These are phyloP conservation scores for Zingel zingel DNA, from an alignment of 2,113 vertebrate genomes.

Conservation along the genomic window DNA sequence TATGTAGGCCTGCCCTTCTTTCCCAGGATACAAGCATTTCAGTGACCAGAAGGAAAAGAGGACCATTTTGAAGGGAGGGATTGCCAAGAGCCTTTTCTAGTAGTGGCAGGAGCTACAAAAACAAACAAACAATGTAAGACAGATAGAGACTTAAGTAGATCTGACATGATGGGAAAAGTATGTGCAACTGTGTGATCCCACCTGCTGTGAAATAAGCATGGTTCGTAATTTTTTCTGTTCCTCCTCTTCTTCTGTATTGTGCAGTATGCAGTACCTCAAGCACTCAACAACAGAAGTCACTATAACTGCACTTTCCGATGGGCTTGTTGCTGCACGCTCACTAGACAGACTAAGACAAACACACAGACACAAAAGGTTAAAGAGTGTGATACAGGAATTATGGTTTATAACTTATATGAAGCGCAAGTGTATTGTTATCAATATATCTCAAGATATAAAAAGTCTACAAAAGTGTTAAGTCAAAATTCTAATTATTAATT, in stretches of 20 bases:
- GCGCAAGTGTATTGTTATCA: neutral
- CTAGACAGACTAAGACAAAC: slow-evolving; percentile 86
- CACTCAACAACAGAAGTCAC: slow-evolving; percentile 90
- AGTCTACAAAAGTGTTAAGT: neutral
- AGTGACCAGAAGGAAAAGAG: slow-evolving; percentile 88
- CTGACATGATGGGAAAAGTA: neutral
- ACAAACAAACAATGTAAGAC: slow-evolving; percentile 8
- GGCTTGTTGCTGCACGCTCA: slow-evolving; percentile 87
- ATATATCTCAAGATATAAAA: neutral
- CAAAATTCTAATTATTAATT: neutral
- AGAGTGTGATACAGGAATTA: neutral
- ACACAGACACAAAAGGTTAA: slow-evolving; percentile 3
- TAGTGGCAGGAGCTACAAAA: slow-evolving; percentile 89
- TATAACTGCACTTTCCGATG: slow-evolving; percentile 90
- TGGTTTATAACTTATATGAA: neutral
- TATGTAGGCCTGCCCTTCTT: slow-evolving; percentile 80
- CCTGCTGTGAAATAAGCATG: slow-evolving; percentile 92
- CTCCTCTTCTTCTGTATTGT: slow-evolving; percentile 81
- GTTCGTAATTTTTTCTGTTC: slow-evolving; percentile 83
- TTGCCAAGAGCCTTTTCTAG: slow-evolving; percentile 85
- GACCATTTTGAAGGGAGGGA: slow-evolving; percentile 87
- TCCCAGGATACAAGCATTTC: slow-evolving; percentile 93
- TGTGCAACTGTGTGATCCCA: slow-evolving; percentile 55
- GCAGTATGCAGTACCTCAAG: slow-evolving; percentile 88
- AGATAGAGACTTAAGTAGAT: neutral